Percentiles rank a stretch among this genome's conserved stretches.
These are phyloP conservation scores for Tetranychus piercei DNA, from an alignment of 2,888 invertebrate species.

Conservation along the genomic window DNA sequence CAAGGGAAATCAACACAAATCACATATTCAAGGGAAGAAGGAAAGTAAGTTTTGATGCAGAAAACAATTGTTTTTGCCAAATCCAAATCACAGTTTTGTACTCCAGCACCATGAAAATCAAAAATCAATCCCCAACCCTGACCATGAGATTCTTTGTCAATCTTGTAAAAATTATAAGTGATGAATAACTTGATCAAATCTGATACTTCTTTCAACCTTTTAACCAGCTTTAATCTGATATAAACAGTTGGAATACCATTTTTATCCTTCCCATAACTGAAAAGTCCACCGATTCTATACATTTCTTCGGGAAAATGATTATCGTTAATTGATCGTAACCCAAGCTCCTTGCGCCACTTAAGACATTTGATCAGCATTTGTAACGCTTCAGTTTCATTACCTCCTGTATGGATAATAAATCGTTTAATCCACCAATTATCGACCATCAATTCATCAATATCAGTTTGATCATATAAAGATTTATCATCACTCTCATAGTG, in stretches of 20 bases:
- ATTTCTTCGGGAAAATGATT: slow-evolving; percentile 16
- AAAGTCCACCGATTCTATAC: neutral
- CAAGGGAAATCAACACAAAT: slow-evolving; percentile 13
- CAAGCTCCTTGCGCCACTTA: slow-evolving; percentile 7
- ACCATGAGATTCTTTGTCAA: slow-evolving; percentile 7
- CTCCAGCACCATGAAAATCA: slow-evolving; percentile 9
- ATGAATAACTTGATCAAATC: slow-evolving; percentile 9
- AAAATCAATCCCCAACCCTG: slow-evolving; percentile 8
- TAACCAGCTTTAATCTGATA: slow-evolving; percentile 3
- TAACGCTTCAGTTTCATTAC: neutral
- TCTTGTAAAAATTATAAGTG: neutral
- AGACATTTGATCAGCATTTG: neutral
- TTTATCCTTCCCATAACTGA: neutral
- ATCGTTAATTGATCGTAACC: neutral
- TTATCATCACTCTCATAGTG: slow-evolving; percentile 1
- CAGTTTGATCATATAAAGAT: neutral
- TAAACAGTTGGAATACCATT: slow-evolving; percentile 9
- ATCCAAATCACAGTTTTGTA: slow-evolving; percentile 10
- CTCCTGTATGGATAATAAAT: neutral
- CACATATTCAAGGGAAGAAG: neutral
- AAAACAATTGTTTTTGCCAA: neutral
- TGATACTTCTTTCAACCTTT: neutral
- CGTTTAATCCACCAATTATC: slow-evolving; percentile 10
- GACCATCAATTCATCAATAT: neutral
- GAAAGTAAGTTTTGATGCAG: slow-evolving; percentile 8